These are phyloP conservation scores for Tinea pellionella DNA, from an alignment of 2,888 invertebrate genomes.

Conservation along the genomic window DNA sequence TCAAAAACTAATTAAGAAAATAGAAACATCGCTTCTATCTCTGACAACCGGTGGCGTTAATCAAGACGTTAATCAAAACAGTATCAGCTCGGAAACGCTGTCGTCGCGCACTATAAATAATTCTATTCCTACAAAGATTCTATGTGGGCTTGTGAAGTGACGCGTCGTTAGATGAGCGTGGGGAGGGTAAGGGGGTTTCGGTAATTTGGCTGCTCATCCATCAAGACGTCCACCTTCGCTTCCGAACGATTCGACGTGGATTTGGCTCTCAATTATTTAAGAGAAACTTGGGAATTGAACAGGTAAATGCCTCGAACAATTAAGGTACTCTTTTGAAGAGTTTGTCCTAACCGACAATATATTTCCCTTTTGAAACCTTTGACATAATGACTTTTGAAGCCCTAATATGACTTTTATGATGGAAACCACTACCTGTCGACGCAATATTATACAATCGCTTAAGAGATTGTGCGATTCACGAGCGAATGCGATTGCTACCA, in stretches of 20 bases:
- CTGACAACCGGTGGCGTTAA: constrained; percentile 21
- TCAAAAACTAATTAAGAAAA: constrained; percentile 5
- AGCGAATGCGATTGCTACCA: no score
- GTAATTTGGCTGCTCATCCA: constrained; percentile 58
- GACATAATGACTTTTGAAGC: background rate
- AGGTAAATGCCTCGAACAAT: background rate
- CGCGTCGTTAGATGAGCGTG: constrained; percentile 36
- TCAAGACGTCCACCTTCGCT: constrained; percentile 39
- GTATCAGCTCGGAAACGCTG: constrained; percentile 49
- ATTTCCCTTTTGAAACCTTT: background rate
- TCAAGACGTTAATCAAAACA: constrained; percentile 36
- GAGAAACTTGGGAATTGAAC: background rate
- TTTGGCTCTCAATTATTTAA: constrained; percentile 42
- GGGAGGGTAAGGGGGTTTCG: constrained; percentile 25
- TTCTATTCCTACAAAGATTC: constrained; percentile 34
- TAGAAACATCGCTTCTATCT: background rate
- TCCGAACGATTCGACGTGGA: constrained; percentile 35
- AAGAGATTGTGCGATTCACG: no score
- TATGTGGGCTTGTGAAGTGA: constrained; percentile 20
- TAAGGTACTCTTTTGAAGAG: constrained; percentile 4
- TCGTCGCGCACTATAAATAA: constrained; percentile 56
- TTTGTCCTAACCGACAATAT: background rate
- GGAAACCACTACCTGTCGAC: background rate
- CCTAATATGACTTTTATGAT: background rate
- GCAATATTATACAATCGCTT: background rate